Base-by-base conservation (phyloP, 2,797 vertebrate species). In the Chiroxiphia lanceolata region DNA sequence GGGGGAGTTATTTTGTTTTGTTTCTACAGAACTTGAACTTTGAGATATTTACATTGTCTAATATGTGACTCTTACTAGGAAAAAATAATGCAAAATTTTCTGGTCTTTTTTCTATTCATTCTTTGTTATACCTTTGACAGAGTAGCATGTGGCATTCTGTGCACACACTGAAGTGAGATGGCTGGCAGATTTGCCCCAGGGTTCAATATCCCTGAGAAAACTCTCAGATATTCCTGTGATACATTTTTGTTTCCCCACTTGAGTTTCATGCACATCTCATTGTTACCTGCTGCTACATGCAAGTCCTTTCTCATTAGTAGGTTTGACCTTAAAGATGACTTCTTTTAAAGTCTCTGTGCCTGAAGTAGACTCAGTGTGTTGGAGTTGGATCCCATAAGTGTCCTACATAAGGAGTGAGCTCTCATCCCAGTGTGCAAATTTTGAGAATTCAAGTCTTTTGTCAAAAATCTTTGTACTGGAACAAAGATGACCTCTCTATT, bases 21-120 rank as follows among this genome's bases (percentile, higher is more conserved):
- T 87, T 95, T 86, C 80, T 94, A 33, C 59, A 74, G 15, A 88
- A 88, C 61, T 70, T 83, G 51, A 89, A 87, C 56, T 89, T 84
- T 48, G 56, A 81, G n/a, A 33, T 81, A 80, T 89, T 92, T 95
- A 48, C 29, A 29, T 86, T 96, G 38, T 89, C 65, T 82, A 38
- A 50, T 87, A 87, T 44, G 36, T 65, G 51, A 71, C 40, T 93
- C 17, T 15, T 53, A 53, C 17, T 75, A 71, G 19, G 38, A 65
- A 83, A 87, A 90, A 72, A 34, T n/a, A 76, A 26, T 42, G 22
- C 26, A 67, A 71, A 14, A 48, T 74, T 4, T 74, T 78, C 19
- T 61, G 20, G 25, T 63, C 18, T 40, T 83, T 76, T 87, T 90
- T 21, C 19, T 42, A 6, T 31, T 64, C 0, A 1, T 76, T 78